phyloP scores from a whole-genome alignment of 2,797 vertebrate genomes.

The Notamacropus eugenii region DNA sequence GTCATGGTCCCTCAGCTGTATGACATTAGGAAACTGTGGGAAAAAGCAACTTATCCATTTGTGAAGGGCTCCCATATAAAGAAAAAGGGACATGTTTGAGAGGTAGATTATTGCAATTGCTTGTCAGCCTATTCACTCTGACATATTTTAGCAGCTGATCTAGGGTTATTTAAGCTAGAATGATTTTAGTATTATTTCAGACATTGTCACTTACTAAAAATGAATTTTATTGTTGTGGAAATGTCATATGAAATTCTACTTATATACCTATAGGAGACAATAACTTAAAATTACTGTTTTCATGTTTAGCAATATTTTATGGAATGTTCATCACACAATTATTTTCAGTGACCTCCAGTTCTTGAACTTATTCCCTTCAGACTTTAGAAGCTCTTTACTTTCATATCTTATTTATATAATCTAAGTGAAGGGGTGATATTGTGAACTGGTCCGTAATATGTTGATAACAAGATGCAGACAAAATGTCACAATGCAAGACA shows the following conservation, averaged over 20 bases:
- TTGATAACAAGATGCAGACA: background rate
- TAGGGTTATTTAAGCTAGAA: background rate
- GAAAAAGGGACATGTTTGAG: conserved; percentile 3
- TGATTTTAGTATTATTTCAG: background rate
- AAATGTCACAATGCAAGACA: background rate
- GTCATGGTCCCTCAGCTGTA: background rate
- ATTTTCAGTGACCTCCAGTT: background rate
- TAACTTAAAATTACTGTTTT: background rate
- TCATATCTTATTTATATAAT: background rate
- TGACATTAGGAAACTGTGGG: conserved; percentile 14
- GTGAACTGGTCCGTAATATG: background rate
- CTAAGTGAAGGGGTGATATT: background rate
- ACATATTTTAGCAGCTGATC: conserved; percentile 38
- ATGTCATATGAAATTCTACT: background rate
- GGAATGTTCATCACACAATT: background rate
- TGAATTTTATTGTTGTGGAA: conserved; percentile 7
- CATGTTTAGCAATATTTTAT: background rate
- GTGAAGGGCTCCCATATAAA: conserved; percentile 18
- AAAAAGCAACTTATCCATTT: conserved; percentile 51
- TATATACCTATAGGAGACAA: background rate
- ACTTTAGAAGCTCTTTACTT: background rate
- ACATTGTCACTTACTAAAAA: background rate
- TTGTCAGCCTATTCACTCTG: conserved; percentile 7
- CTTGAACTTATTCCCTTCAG: background rate
- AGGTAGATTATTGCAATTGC: background rate